A percentile compares a stretch with the other conserved stretches of the same genome.
Conservation (phyloP, 30 jellyfish, hydroid and myxozoan species). For the Chrysaora quinquecirrha region DNA sequence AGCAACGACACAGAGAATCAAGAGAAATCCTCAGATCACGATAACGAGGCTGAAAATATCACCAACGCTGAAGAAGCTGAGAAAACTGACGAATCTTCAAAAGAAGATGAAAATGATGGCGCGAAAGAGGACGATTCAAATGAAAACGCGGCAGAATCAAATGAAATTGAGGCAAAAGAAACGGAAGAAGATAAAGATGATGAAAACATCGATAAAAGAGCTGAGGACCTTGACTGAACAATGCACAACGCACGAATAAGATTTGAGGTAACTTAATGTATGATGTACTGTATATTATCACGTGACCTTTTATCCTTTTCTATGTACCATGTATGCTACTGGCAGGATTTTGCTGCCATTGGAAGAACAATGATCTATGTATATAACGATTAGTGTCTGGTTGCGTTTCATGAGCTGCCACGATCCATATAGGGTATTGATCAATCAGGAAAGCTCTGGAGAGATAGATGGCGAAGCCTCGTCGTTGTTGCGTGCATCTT, state of each 20-base stretch:
- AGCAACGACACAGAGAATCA: neutral
- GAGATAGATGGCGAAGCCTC: no score
- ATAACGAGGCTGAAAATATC: neutral
- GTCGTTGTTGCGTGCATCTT: no score
- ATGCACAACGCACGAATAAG: neutral
- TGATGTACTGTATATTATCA: no score
- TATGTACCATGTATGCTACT: no score
- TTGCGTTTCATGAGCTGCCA: no score
- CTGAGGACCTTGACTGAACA: neutral
- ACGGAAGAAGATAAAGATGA: neutral
- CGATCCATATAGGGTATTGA: no score
- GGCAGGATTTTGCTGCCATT: no score
- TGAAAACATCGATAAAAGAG: neutral
- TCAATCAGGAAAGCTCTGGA: no score
- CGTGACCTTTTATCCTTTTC: no score
- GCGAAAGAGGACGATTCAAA: neutral
- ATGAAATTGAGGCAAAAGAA: neutral
- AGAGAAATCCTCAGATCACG: neutral
- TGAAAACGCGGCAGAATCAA: neutral
- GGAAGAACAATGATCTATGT: no score
- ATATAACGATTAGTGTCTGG: no score
- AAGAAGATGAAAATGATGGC: neutral
- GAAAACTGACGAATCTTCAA: neutral
- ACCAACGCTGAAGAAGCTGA: constrained; percentile 26
- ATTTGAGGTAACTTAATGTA: neutral